These are phyloP conservation scores for Cephalopterus ornatus DNA, from an alignment of 2,113 vertebrate species.

Conservation along the genomic window DNA sequence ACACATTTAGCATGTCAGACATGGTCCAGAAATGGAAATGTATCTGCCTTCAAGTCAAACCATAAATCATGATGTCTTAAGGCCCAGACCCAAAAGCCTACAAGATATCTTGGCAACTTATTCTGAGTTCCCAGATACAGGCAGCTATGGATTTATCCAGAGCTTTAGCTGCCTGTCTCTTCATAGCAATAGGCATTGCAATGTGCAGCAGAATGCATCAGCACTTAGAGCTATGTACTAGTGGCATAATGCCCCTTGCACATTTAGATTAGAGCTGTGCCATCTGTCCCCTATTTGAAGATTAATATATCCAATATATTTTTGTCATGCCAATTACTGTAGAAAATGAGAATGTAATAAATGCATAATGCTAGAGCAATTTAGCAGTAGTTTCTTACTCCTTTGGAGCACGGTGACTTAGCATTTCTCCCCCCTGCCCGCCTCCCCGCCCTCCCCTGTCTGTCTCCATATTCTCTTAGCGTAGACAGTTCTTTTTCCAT, in stretches of 20 bases:
- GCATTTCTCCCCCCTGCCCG: not conserved
- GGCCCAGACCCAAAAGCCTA: not conserved
- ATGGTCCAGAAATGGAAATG: not conserved
- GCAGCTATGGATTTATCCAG: not conserved
- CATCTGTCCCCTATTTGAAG: fast-evolving
- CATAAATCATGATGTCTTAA: not conserved
- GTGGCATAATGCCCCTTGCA: not conserved
- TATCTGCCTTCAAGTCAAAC: not conserved
- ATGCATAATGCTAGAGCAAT: not conserved
- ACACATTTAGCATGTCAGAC: not conserved
- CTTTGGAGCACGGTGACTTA: not conserved
- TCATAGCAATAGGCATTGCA: not conserved
- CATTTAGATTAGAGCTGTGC: not conserved
- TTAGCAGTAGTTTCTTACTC: not conserved
- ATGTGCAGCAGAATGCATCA: fast-evolving
- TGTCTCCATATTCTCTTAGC: not conserved
- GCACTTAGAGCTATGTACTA: not conserved
- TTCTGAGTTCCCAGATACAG: not conserved
- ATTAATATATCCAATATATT: not conserved
- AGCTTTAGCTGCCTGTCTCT: not conserved
- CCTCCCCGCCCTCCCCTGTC: fast-evolving
- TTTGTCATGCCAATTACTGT: not conserved
- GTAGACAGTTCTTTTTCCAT: not conserved
- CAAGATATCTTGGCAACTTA: not conserved
- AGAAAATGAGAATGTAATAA: not conserved